Conservation (phyloP, 2,888 invertebrate genomes). For the Quadriops clusia region DNA sequence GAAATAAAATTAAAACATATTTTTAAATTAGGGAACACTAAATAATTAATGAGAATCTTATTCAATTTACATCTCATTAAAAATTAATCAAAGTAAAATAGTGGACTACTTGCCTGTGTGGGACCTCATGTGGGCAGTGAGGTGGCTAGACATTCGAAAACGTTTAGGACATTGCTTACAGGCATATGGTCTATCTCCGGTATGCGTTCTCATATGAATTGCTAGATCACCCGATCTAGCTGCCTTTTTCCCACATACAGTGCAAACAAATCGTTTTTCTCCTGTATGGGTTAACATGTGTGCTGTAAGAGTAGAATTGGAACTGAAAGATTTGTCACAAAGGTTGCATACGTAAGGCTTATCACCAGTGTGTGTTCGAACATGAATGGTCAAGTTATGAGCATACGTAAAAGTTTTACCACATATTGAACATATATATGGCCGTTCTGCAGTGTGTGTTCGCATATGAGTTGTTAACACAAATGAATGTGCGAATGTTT, state of each 20-base stretch:
- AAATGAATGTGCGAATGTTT: conserved; percentile 25
- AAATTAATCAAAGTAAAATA: neutral
- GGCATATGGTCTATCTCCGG: conserved; percentile 26
- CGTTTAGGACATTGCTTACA: conserved; percentile 25
- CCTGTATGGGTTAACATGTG: conserved; percentile 23
- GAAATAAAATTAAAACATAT: conserved; percentile 8
- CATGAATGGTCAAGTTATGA: conserved; percentile 27
- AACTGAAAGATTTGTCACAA: conserved; percentile 24
- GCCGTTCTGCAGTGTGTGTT: conserved; percentile 26
- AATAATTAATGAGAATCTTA: no score
- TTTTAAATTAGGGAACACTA: neutral
- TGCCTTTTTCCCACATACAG: conserved; percentile 25
- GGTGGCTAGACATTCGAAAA: conserved; percentile 29
- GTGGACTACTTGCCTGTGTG: conserved; percentile 23
- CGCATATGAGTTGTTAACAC: conserved; percentile 26
- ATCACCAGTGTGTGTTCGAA: conserved; percentile 27
- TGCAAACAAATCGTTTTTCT: conserved; percentile 24
- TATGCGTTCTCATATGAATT: conserved; percentile 28
- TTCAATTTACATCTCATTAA: neutral
- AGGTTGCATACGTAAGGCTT: conserved; percentile 24
- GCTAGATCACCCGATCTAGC: conserved; percentile 28
- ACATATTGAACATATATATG: conserved; percentile 27
- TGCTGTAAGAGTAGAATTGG: conserved; percentile 21
- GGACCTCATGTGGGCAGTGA: conserved; percentile 27
- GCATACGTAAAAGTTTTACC: conserved; percentile 28